A percentile compares a stretch with the other conserved stretches of the same genome.
phyloP scores from a whole-genome alignment of 1,140 invertebrate species.

The Phymastichus coffea region DNA sequence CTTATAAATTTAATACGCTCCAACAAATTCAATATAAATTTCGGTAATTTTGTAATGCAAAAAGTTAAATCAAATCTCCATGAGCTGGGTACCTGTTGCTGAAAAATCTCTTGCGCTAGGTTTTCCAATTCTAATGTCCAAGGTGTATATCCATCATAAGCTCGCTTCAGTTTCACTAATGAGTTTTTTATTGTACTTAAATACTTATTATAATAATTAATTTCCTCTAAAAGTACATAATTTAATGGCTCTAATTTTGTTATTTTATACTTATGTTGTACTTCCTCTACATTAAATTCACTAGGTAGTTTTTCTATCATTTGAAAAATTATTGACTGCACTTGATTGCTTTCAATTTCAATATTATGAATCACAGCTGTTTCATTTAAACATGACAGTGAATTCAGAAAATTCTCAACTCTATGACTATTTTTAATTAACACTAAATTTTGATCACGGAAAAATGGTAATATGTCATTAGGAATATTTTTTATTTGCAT shows the following conservation, averaged over 20 bases:
- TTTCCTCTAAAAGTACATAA: conserved; percentile 65
- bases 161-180: conserved; percentile 60
- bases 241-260: conserved; percentile 62
- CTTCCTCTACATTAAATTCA: conserved; percentile 54
- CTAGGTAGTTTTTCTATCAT: conserved; percentile 57
- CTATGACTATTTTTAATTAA: conserved; percentile 61
- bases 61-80: conserved; percentile 34
- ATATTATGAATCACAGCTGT: neutral
- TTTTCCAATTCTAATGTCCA: conserved; percentile 64
- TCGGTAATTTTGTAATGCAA: conserved; percentile 24
- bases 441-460: conserved; percentile 65
- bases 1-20: conserved; percentile 43
- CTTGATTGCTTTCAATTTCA: conserved; percentile 20
- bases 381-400: conserved; percentile 51
- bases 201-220: conserved; percentile 65
- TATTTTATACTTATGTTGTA: conserved; percentile 58
- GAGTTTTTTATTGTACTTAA: conserved; percentile 51
- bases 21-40: conserved; percentile 40
- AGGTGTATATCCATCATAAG: conserved; percentile 64
- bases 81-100: conserved; percentile 59
- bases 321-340: conserved; percentile 47
- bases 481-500: conserved; percentile 65
- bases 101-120: conserved; percentile 58
- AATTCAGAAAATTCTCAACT: conserved; percentile 55
- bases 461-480: conserved; percentile 65